Conservation (phyloP, 2,113 vertebrate genomes). For the Leucoraja erinaceus region DNA sequence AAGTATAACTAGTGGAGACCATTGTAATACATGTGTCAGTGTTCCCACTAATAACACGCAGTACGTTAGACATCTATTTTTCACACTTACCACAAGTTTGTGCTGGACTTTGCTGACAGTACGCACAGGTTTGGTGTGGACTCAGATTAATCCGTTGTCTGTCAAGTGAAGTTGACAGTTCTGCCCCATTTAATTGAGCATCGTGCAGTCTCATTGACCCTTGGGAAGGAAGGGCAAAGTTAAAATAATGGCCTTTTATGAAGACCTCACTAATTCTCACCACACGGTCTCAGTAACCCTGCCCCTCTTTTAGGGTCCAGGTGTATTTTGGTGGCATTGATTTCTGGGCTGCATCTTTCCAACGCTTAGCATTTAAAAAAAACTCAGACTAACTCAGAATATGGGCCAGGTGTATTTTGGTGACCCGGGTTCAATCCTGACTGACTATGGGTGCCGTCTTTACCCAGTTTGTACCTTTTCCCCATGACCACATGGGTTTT, state of each 20-base stretch:
- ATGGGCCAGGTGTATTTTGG: no score
- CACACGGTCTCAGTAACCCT: neutral
- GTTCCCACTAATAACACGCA: neutral
- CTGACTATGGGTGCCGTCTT: no score
- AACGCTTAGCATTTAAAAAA: neutral
- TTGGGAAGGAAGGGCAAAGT: conserved; percentile 35
- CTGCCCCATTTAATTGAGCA: conserved; percentile 70
- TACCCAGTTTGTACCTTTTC: no score
- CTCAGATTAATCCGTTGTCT: conserved; percentile 60
- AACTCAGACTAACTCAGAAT: neutral
- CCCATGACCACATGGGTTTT: no score
- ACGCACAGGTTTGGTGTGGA: conserved; percentile 66
- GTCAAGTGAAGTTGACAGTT: conserved; percentile 74
- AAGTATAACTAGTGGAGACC: neutral
- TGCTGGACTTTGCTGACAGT: conserved; percentile 64
- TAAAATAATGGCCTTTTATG: neutral
- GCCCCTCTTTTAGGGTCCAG: neutral
- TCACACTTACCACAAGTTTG: conserved; percentile 70
- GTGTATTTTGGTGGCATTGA: neutral
- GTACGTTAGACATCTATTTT: neutral
- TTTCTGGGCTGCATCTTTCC: neutral
- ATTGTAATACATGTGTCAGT: neutral
- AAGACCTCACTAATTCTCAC: neutral
- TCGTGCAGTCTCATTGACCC: conserved; percentile 76
- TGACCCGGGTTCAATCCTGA: no score